phyloP scores from a whole-genome alignment of 2,113 vertebrate species.

The Illadopsis cleaveri region DNA sequence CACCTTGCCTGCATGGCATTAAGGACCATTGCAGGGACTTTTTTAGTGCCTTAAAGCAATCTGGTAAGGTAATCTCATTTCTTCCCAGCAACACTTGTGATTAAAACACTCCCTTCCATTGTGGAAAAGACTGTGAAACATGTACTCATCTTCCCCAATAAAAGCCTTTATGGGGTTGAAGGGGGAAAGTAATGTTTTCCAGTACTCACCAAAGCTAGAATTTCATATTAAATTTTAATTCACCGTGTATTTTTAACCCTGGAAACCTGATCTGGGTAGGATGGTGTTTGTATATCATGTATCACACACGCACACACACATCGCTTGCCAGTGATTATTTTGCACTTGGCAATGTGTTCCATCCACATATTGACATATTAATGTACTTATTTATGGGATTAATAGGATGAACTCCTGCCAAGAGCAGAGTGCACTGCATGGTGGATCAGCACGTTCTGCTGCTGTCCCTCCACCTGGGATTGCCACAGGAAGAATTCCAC shows the following conservation, averaged over 20 bases:
- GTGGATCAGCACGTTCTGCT: not conserved
- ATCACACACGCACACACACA: not conserved
- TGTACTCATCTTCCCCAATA: constrained; percentile 10
- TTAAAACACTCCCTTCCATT: not conserved
- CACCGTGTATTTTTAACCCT: not conserved
- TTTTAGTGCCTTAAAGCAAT: not conserved
- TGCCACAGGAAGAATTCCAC: not conserved
- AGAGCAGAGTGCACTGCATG: not conserved
- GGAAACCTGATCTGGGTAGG: not conserved
- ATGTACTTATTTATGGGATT: not conserved
- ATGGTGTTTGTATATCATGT: not conserved
- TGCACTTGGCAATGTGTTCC: not conserved
- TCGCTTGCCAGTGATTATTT: not conserved
- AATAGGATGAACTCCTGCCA: not conserved
- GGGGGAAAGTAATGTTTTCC: constrained; percentile 13
- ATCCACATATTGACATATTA: not conserved
- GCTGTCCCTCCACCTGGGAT: not conserved
- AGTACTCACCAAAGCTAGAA: constrained; percentile 6
- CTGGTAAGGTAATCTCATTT: constrained; percentile 38
- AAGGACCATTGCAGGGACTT: not conserved
- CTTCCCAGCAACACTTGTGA: not conserved
- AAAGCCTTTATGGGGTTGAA: not conserved
- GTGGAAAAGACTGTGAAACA: constrained; percentile 28
- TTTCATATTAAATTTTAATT: constrained; percentile 34
- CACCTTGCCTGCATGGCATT: not conserved